Percentiles rank a stretch among this genome's conserved stretches.
Conservation (phyloP, 2,797 vertebrate species). For the Megaceryle alcyon region DNA sequence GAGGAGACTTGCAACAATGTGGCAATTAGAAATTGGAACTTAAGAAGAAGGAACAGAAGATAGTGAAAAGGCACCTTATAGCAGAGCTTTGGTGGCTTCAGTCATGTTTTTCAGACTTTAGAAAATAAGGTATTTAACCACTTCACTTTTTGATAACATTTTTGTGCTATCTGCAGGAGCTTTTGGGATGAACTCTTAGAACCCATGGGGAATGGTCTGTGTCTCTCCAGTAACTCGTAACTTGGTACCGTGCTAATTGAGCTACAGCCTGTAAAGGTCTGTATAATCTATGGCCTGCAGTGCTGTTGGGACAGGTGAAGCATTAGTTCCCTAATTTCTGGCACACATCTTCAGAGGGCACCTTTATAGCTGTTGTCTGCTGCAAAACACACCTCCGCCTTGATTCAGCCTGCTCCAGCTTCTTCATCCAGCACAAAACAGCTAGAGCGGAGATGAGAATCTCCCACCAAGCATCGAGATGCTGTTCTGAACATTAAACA, state of each 20-base stretch:
- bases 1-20: not conserved
- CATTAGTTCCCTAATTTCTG: not conserved
- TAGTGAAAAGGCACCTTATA: constrained; percentile 16
- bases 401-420: not conserved
- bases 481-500: not conserved
- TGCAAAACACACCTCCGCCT: not conserved
- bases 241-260: not conserved
- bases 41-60: constrained; percentile 59
- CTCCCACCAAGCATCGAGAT: not conserved
- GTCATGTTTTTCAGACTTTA: constrained; percentile 50
- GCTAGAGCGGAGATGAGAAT: not conserved
- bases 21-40: constrained; percentile 67
- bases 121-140: constrained; percentile 35
- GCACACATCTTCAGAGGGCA: not conserved
- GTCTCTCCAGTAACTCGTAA: not conserved
- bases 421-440: not conserved
- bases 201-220: not conserved
- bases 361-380: not conserved
- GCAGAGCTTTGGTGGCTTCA: constrained; percentile 43
- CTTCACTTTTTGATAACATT: constrained; percentile 3
- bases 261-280: not conserved
- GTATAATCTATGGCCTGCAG: accelerated
- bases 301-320: not conserved
- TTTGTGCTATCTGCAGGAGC: not conserved
- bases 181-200: not conserved